These are phyloP conservation scores for Ceratothoa steindachneri DNA, from an alignment of 2,888 invertebrate genomes.

Conservation along the genomic window DNA sequence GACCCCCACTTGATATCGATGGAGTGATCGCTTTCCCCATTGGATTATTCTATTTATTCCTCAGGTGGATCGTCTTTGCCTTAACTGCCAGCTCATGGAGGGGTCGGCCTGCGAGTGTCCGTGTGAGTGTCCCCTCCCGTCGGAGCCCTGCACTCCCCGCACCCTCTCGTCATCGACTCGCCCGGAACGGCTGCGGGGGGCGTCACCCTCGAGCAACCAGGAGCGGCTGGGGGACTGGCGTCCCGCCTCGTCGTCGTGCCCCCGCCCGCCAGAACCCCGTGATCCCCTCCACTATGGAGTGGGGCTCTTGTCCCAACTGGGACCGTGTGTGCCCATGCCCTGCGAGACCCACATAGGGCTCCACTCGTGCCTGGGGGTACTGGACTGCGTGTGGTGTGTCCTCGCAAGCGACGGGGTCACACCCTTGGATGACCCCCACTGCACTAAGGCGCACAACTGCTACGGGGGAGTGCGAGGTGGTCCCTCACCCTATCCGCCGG, in stretches of 20 bases:
- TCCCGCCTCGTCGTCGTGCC: slow-evolving; percentile 29
- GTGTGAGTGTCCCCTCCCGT: slow-evolving; percentile 73
- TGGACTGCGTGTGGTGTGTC: slow-evolving; percentile 90
- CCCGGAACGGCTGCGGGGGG: neutral
- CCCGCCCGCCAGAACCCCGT: slow-evolving; percentile 22
- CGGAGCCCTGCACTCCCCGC: slow-evolving; percentile 55
- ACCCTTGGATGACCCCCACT: slow-evolving; percentile 67
- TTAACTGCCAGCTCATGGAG: slow-evolving; percentile 90
- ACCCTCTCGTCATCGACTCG: neutral
- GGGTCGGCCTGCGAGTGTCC: slow-evolving; percentile 92
- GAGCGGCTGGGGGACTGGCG: slow-evolving; percentile 15
- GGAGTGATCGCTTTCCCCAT: no score
- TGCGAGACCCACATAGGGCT: slow-evolving; percentile 27
- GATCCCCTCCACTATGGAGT: slow-evolving; percentile 32
- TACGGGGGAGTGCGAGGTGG: slow-evolving; percentile 82
- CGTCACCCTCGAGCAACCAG: neutral
- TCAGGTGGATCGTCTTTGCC: slow-evolving; percentile 72
- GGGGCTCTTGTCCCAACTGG: slow-evolving; percentile 35
- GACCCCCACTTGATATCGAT: no score
- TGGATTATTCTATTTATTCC: no score
- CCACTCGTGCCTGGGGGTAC: slow-evolving; percentile 61
- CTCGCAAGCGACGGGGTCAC: slow-evolving; percentile 70
- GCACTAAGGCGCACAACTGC: slow-evolving; percentile 73
- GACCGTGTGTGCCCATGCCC: slow-evolving; percentile 23
- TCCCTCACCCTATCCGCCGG: slow-evolving; percentile 75